Percentiles rank a stretch among this genome's conserved stretches.
Evolutionary conservation across 2,113 vertebrate genomes (phyloP).

Genomic region (Gymnorhina tibicen): DNA sequence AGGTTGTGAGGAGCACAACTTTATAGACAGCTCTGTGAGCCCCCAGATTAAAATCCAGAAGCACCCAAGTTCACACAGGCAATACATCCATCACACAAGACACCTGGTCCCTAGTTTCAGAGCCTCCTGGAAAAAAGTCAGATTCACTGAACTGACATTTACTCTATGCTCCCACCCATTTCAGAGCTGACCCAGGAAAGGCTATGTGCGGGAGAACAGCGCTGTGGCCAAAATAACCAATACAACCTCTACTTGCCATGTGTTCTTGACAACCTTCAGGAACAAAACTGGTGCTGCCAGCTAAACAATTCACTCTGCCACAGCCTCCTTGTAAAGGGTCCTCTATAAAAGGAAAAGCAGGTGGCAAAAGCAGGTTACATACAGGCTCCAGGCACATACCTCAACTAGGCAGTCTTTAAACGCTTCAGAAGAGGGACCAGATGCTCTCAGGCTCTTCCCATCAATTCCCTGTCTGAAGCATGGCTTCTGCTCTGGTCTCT

Average conservation of each 20-base stretch:
- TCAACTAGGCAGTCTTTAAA: background rate
- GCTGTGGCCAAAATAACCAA: background rate
- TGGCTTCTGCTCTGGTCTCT: background rate
- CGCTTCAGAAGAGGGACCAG: rapidly evolving
- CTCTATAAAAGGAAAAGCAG: background rate
- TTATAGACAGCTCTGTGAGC: background rate
- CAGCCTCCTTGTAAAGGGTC: background rate
- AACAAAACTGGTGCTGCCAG: background rate
- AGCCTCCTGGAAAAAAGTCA: background rate
- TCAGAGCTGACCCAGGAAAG: background rate
- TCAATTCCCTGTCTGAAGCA: background rate
- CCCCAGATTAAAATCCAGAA: background rate
- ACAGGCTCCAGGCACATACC: background rate
- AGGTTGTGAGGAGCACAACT: background rate
- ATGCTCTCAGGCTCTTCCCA: background rate
- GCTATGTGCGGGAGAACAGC: rapidly evolving
- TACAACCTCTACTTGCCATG: background rate
- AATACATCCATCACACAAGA: background rate
- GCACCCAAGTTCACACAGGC: background rate
- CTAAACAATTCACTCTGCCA: background rate
- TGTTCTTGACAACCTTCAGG: background rate
- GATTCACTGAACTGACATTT: background rate
- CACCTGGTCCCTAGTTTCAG: background rate
- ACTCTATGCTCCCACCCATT: background rate
- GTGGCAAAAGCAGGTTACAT: background rate